Evolutionary conservation across 2,888 invertebrate species (phyloP).

Genomic region (Cactoblastis cactorum): DNA sequence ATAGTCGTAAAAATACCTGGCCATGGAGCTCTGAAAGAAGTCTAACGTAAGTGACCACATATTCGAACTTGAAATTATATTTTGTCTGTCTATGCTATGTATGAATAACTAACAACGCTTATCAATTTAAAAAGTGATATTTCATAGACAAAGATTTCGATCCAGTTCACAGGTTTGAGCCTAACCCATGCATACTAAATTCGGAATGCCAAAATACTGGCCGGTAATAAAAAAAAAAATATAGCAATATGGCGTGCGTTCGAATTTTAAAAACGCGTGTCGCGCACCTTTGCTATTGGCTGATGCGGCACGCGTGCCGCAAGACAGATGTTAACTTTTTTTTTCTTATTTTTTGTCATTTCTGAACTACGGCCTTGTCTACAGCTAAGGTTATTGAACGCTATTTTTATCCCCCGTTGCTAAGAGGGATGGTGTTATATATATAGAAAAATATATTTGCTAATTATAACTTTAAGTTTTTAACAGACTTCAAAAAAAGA

Average conservation of each 20-base stretch:
- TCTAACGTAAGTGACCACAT: no score
- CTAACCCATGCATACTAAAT: neutral
- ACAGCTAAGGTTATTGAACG: neutral
- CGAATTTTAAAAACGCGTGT: constrained; percentile 13
- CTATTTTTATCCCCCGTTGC: neutral
- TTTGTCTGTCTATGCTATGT: no score
- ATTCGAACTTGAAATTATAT: no score
- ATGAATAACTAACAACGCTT: no score
- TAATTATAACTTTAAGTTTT: no score
- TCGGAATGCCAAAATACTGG: neutral
- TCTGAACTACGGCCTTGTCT: constrained; percentile 13
- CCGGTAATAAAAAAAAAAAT: constrained; percentile 7
- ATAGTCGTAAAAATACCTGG: no score
- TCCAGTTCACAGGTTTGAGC: neutral
- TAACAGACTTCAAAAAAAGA: no score
- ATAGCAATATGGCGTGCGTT: constrained; percentile 11
- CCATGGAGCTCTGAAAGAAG: no score
- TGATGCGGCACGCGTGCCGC: constrained; percentile 17
- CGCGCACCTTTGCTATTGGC: constrained; percentile 15
- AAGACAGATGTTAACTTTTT: constrained; percentile 24
- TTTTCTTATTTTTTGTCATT: constrained; percentile 12
- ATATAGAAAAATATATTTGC: neutral
- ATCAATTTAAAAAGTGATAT: no score
- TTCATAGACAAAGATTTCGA: neutral
- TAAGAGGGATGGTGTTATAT: neutral